A percentile compares a stretch with the other conserved stretches of the same genome.
Evolutionary conservation across 2,797 vertebrate genomes (phyloP).

Genomic region (Rhodeus uyekii): DNA sequence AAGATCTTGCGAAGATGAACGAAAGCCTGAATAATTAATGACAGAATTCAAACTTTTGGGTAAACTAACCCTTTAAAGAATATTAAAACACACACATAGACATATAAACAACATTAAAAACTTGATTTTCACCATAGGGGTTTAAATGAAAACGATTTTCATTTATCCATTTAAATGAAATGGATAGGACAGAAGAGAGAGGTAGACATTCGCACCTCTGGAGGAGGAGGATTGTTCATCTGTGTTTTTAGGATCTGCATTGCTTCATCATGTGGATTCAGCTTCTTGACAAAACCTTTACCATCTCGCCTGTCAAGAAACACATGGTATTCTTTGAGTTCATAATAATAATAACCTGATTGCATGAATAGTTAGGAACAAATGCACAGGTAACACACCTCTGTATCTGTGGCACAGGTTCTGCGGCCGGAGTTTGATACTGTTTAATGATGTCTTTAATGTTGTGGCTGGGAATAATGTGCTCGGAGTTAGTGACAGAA

Average conservation of each 20-base stretch:
- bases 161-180: neutral
- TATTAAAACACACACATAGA: too few species aligned
- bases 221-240: conserved; percentile 78
- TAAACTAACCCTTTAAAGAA: neutral
- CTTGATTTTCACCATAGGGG: too few species aligned
- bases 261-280: conserved; percentile 91
- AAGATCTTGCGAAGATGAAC: too few species aligned
- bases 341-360: neutral
- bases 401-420: conserved; percentile 56
- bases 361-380: neutral
- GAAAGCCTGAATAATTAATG: too few species aligned
- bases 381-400: conserved; percentile 62
- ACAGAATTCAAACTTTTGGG: too few species aligned
- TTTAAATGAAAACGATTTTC: too few species aligned
- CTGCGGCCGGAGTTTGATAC: conserved; percentile 80
- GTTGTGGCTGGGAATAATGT: conserved; percentile 85
- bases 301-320: conserved; percentile 77
- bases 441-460: conserved; percentile 91
- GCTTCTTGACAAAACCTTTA: conserved; percentile 84
- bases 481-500: conserved; percentile 77
- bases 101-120: too few species aligned
- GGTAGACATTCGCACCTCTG: conserved; percentile 69
- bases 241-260: conserved; percentile 90
- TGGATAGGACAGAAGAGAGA: neutral
- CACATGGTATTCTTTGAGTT: neutral